Evolutionary conservation across 2,113 vertebrate species (phyloP).

Genomic region (Ammospiza nelsoni): DNA sequence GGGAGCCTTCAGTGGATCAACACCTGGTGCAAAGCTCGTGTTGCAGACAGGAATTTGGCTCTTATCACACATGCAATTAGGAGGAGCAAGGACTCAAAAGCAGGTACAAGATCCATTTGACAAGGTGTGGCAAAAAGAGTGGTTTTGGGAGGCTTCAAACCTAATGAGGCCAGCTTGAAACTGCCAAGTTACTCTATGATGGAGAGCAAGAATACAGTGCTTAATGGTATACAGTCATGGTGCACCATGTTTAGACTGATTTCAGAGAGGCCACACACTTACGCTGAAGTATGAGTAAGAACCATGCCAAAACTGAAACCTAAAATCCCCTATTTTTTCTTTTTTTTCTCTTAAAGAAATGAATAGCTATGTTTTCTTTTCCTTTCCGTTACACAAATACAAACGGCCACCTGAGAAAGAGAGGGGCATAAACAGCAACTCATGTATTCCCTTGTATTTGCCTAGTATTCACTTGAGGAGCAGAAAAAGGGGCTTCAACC

Average conservation of each 20-base stretch:
- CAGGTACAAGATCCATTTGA: neutral
- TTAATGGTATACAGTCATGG: neutral
- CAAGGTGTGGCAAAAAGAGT: neutral
- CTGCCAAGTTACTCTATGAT: neutral
- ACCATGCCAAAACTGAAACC: neutral
- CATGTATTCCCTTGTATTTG: rapidly evolving
- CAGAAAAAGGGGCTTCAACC: neutral
- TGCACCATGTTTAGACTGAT: neutral
- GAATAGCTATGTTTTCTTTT: neutral
- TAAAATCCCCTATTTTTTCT: neutral
- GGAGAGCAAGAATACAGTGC: neutral
- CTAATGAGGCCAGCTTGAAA: neutral
- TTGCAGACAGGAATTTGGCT: neutral
- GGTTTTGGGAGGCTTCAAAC: neutral
- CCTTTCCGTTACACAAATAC: neutral
- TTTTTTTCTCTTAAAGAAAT: neutral
- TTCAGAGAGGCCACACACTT: neutral
- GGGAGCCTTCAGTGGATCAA: neutral
- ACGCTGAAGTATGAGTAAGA: neutral
- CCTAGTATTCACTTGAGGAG: neutral
- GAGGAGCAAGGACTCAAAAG: neutral
- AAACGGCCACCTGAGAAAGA: neutral
- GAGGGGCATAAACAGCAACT: neutral
- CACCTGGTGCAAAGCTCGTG: neutral
- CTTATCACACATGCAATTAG: rapidly evolving